A percentile compares a stretch with the other conserved stretches of the same genome.
Conservation (phyloP, 2,888 invertebrate genomes). For the Girardia tigrina region DNA sequence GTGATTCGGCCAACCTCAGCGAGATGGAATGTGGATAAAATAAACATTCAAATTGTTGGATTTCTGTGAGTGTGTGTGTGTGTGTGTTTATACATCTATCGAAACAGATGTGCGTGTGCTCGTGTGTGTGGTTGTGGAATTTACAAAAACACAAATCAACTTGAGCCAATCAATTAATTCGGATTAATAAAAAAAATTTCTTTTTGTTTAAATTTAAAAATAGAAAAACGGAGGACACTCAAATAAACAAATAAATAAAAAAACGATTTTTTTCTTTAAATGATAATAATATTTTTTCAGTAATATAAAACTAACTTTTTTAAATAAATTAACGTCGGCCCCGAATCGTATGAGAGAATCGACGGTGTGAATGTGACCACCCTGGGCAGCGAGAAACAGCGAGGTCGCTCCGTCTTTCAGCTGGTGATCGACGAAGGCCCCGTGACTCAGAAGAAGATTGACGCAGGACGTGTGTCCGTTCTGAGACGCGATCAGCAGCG, state of each 20-base stretch:
- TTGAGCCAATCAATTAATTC: conserved; percentile 9
- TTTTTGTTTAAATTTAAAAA: not conserved
- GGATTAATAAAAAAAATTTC: not conserved
- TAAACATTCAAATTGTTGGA: not conserved
- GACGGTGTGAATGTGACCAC: conserved; percentile 18
- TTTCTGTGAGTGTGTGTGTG: too few relatives aligned
- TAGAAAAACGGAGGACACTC: not conserved
- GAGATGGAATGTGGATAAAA: conserved; percentile 5
- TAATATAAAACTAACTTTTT: conserved; percentile 24
- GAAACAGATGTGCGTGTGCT: too few relatives aligned
- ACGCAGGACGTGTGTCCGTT: conserved; percentile 29
- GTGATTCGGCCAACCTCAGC: not conserved
- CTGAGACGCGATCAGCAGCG: conserved; percentile 27
- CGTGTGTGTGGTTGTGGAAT: too few relatives aligned
- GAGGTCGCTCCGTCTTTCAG: conserved; percentile 30
- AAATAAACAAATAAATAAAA: not conserved
- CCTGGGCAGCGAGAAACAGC: conserved; percentile 31
- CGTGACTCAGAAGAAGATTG: conserved; percentile 21
- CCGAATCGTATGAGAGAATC: not conserved
- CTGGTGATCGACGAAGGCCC: conserved; percentile 15
- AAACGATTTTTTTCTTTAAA: not conserved
- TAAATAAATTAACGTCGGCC: conserved; percentile 24
- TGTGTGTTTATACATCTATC: too few relatives aligned
- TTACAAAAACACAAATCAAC: not conserved
- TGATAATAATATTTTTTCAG: not conserved